Percentiles rank a stretch among this genome's conserved stretches.
phyloP scores from a whole-genome alignment of 2,888 invertebrate genomes.

The Rosalia funebris region DNA sequence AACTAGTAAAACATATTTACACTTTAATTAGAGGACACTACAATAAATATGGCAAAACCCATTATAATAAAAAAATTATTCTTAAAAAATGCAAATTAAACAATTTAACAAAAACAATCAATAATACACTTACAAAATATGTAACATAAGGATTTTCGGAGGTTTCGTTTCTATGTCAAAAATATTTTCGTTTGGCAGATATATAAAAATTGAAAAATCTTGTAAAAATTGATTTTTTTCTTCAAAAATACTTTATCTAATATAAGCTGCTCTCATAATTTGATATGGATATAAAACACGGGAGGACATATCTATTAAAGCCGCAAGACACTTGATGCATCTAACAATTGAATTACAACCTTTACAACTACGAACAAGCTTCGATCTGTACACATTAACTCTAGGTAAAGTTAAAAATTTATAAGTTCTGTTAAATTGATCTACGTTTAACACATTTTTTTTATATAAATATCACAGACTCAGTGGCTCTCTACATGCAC shows the following conservation, averaged over 20 bases:
- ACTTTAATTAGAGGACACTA: conserved; percentile 17
- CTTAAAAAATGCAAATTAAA: conserved; percentile 34
- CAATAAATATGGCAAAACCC: conserved; percentile 44
- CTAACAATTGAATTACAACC: conserved; percentile 31
- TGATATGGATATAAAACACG: conserved; percentile 44
- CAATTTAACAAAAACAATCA: conserved; percentile 40
- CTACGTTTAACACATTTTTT: conserved; percentile 49
- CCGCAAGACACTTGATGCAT: conserved; percentile 47
- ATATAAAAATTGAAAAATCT: conserved; percentile 53
- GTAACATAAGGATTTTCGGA: conserved; percentile 25
- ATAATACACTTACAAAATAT: conserved; percentile 34
- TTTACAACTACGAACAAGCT: conserved; percentile 28
- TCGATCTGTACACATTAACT: conserved; percentile 18
- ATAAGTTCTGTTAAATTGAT: conserved; percentile 46
- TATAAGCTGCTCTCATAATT: conserved; percentile 35
- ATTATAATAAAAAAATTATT: conserved; percentile 36
- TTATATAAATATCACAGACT: conserved; percentile 52
- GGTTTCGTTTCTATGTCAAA: conserved; percentile 38
- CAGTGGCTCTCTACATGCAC: conserved; percentile 38
- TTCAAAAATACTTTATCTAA: conserved; percentile 29
- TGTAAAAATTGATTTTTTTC: conserved; percentile 41
- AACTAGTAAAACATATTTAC: conserved; percentile 27
- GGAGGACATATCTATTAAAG: conserved; percentile 53
- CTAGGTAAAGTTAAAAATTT: conserved; percentile 26
- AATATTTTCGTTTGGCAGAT: conserved; percentile 48